Base-by-base conservation (phyloP, 2,888 invertebrate genomes). In the Pelosia muscerda region DNA sequence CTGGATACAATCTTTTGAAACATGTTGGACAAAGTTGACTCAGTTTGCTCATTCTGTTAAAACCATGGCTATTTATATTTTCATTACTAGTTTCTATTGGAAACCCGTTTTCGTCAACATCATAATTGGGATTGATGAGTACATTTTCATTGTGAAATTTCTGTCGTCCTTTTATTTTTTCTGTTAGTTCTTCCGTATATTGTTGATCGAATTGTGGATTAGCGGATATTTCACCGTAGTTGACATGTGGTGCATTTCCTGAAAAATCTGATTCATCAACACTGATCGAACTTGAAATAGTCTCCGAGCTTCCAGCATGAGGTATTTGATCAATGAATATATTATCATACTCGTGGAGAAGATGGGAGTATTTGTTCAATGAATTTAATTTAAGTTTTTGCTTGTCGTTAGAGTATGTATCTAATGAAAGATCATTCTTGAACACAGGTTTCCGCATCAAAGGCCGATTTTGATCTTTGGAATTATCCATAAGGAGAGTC, bases 21-120 rank as follows among this genome's bases (percentile, higher is more conserved):
- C 64, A 64, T 57, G 57, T 28, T 42, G 64, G 57, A 9, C 64
- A 64, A 3, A 28, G 2, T 22, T 13, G 38, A 22, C 42, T 26
- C 26, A 49, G 26, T 19, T 42, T 54, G 15, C 23, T 19, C 23
- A 22, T 49, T 11, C 49, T 8, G 19, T 28, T 11, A 15, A 8
- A 13, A 34, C 1, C n/a, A 49, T 13, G 58, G 15, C 54, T 26
- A n/a, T 53, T 59, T 0, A 19, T 9, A 58, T 49, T 23, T 49
- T 31, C 23, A 10, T 49, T 15, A 5, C 13, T 42, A 23, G 22
- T 23, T 59, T 49, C 49, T 31, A 53, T 54, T 23, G 34, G 23
- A 54, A 34, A 23, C 55, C 23, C 23, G 34, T 58, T 58, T 49
- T 10, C 8, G 10, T 23, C 53, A 25, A 23, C 34, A 6, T 23